Evolutionary conservation across 2,888 invertebrate species (phyloP).

Genomic region (Cephalotes varians): DNA sequence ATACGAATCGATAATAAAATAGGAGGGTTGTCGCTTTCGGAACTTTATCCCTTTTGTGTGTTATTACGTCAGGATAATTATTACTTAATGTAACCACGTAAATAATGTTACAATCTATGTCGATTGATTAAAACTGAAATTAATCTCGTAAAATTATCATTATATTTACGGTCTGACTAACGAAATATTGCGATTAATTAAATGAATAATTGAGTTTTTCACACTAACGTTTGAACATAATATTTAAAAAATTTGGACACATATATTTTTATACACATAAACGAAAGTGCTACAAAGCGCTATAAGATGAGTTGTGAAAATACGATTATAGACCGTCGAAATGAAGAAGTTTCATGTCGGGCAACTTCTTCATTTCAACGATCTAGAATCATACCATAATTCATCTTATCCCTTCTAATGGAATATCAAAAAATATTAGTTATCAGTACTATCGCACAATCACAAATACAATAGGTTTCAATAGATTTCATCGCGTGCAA

Average conservation of each 20-base stretch:
- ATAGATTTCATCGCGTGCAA: slow-evolving; percentile 11
- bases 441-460: neutral
- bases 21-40: too few relatives aligned
- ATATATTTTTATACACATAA: too few relatives aligned
- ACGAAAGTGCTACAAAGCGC: too few relatives aligned
- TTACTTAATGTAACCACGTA: slow-evolving; percentile 14
- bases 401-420: neutral
- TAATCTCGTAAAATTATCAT: neutral
- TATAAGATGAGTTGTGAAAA: too few relatives aligned
- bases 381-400: neutral
- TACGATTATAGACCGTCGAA: too few relatives aligned
- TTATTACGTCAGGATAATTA: slow-evolving; percentile 37
- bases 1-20: too few relatives aligned
- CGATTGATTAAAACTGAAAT: neutral
- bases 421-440: neutral
- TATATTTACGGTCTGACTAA: neutral
- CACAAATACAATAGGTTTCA: neutral
- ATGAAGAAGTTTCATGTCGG: too few relatives aligned
- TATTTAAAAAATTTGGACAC: neutral
- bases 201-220: neutral
- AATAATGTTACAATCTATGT: neutral
- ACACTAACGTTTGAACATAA: neutral
- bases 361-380: too few relatives aligned
- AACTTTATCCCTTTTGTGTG: too few relatives aligned
- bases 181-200: neutral